A percentile compares a stretch with the other conserved stretches of the same genome.
phyloP scores from a whole-genome alignment of 2,888 invertebrate genomes.

The Xanthorhoe designata region DNA sequence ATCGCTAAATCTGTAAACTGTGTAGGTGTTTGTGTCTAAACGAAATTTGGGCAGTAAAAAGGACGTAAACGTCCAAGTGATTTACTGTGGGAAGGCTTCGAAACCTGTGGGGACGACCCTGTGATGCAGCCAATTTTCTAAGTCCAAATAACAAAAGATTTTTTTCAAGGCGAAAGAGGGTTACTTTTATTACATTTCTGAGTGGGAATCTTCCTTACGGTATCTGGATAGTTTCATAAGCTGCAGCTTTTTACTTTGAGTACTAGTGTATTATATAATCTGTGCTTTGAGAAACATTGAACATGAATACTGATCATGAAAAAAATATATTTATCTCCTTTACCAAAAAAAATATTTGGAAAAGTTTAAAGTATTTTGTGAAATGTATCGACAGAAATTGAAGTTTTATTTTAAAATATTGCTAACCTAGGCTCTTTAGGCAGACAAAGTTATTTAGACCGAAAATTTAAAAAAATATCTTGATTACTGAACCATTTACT shows the following conservation, averaged over 20 bases:
- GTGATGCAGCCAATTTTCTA: constrained; percentile 13
- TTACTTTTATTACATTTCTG: constrained; percentile 2
- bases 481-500: too few species aligned
- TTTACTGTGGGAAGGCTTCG: constrained; percentile 44
- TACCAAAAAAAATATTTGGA: too few species aligned
- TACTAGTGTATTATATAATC: too few species aligned
- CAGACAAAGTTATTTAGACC: too few species aligned
- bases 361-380: too few species aligned
- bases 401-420: too few species aligned
- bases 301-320: too few species aligned
- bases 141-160: not conserved
- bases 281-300: too few species aligned
- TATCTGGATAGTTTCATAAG: not conserved
- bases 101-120: constrained; percentile 26
- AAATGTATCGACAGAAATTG: too few species aligned
- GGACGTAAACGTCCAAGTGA: constrained; percentile 43
- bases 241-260: not conserved
- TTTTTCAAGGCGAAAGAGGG: not conserved
- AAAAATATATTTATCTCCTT: too few species aligned
- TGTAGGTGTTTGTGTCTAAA: constrained; percentile 47
- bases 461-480: too few species aligned
- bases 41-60: constrained; percentile 46
- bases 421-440: too few species aligned
- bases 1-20: constrained; percentile 41
- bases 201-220: not conserved